phyloP scores from a whole-genome alignment of 2,113 vertebrate species.

The Corapipo altera region DNA sequence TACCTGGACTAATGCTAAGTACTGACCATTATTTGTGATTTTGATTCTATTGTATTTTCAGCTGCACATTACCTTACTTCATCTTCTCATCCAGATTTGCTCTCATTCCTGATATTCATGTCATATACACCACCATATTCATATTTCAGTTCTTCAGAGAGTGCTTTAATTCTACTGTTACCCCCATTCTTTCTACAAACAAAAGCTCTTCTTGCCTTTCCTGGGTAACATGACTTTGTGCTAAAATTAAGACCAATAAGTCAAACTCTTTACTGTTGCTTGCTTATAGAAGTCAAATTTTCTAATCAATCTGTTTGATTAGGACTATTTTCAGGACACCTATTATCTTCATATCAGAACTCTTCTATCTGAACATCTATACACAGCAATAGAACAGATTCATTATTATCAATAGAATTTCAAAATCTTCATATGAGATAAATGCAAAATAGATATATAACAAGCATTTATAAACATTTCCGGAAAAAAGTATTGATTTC shows the following conservation, averaged over 20 bases:
- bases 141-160: background rate
- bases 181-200: background rate
- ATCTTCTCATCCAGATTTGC: background rate
- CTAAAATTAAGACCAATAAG: background rate
- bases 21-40: background rate
- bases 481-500: background rate
- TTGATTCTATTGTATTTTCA: background rate
- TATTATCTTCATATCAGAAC: background rate
- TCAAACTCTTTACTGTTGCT: background rate
- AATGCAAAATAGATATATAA: background rate
- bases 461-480: background rate
- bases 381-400: background rate
- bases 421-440: background rate
- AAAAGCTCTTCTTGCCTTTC: background rate
- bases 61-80: background rate
- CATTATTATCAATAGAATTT: background rate
- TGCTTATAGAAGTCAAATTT: background rate
- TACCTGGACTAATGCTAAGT: background rate
- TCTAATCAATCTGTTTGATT: background rate
- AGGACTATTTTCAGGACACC: background rate
- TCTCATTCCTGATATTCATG: background rate
- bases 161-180: background rate
- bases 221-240: background rate
- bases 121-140: background rate
- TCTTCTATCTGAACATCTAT: background rate